A percentile compares a stretch with the other conserved stretches of the same genome.
Evolutionary conservation across 2,888 invertebrate species (phyloP).

Genomic region (Schizotus pectinicornis): DNA sequence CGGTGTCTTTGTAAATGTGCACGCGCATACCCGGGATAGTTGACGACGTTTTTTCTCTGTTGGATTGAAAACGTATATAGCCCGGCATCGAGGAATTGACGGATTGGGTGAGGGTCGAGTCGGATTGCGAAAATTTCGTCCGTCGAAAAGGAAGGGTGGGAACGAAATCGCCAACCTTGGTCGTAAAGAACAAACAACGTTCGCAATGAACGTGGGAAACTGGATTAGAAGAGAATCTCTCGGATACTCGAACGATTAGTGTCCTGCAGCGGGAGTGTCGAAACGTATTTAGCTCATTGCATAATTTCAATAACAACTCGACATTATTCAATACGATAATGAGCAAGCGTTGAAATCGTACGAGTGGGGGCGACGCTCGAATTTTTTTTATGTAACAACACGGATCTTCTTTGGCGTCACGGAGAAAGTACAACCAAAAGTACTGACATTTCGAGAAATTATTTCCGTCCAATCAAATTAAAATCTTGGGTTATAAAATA

Average conservation of each 20-base stretch:
- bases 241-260: conserved; percentile 32
- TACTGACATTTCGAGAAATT: too few relatives aligned
- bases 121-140: conserved; percentile 4
- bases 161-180: conserved; percentile 12
- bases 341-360: conserved; percentile 9
- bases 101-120: too few relatives aligned
- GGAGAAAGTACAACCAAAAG: too few relatives aligned
- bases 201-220: conserved; percentile 35
- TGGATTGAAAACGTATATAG: conserved; percentile 18
- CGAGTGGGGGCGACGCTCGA: background rate
- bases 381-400: conserved; percentile 1
- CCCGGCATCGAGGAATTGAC: too few relatives aligned
- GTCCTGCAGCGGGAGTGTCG: conserved; percentile 32
- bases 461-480: too few relatives aligned
- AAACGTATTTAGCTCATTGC: conserved; percentile 29
- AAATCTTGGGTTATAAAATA: too few relatives aligned
- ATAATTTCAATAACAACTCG: conserved; percentile 26
- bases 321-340: conserved; percentile 10
- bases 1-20: conserved; percentile 40
- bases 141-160: conserved; percentile 13
- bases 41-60: conserved; percentile 36
- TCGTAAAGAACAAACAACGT: conserved; percentile 4
- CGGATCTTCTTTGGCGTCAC: too few relatives aligned
- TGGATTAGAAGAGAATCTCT: conserved; percentile 36
- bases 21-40: conserved; percentile 38